Conservation (phyloP, 2,113 vertebrate genomes). For the Rattus norvegicus region DNA sequence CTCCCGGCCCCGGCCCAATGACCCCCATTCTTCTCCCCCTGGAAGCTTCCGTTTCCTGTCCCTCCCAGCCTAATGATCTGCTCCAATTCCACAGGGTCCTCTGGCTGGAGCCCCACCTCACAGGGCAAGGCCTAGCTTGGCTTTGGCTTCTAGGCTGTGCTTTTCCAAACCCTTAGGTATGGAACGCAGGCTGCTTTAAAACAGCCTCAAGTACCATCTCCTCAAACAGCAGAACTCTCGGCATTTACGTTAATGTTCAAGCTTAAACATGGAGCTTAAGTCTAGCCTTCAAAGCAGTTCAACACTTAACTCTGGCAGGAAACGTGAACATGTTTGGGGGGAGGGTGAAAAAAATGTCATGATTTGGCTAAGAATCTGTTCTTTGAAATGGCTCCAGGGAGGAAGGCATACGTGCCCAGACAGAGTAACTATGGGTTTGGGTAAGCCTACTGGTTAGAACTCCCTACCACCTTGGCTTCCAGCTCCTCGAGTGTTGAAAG, state of each 20-base stretch:
- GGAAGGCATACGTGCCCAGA: not conserved
- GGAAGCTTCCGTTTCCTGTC: slow-evolving; percentile 83
- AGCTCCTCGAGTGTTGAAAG: not conserved
- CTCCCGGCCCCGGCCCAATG: slow-evolving; percentile 77
- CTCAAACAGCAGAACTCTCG: not conserved
- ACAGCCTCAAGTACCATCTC: not conserved
- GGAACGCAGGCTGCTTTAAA: rapidly evolving
- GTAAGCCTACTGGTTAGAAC: not conserved
- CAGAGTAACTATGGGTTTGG: not conserved
- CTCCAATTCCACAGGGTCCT: slow-evolving; percentile 55
- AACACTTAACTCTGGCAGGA: slow-evolving; percentile 71
- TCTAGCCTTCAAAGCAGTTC: slow-evolving; percentile 65
- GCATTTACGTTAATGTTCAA: not conserved
- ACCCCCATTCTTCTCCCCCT: slow-evolving; percentile 81
- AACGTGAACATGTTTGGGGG: slow-evolving; percentile 69
- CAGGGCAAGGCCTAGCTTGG: not conserved
- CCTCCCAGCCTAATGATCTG: slow-evolving; percentile 80
- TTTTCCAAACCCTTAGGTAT: not conserved
- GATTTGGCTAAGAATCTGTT: slow-evolving; percentile 64
- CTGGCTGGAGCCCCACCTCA: slow-evolving; percentile 36
- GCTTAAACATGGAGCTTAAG: slow-evolving; percentile 21
- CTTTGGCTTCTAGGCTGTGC: not conserved
- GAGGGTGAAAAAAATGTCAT: slow-evolving; percentile 49
- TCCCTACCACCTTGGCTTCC: not conserved
- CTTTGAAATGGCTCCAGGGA: slow-evolving; percentile 56